Conservation (phyloP, 2,113 vertebrate genomes). For the Ceyx cyanopectus region DNA sequence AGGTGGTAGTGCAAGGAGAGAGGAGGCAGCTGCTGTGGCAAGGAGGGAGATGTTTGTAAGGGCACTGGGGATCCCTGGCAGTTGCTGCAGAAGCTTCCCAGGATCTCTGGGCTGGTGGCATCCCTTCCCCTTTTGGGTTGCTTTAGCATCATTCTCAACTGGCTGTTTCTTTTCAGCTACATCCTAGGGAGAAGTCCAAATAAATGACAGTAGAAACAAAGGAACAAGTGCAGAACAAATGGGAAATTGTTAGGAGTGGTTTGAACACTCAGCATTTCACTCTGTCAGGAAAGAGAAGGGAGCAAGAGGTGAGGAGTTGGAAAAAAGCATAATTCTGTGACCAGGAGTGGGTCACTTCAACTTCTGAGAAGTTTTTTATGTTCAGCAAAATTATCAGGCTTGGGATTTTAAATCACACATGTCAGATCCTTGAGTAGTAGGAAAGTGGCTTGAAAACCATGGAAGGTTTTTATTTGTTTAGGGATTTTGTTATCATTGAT, state of each 20-base stretch:
- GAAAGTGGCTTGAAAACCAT: neutral
- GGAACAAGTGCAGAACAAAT: neutral
- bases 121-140: neutral
- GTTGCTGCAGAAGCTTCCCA: neutral
- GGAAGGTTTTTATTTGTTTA: neutral
- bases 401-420: neutral
- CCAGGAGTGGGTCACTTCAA: neutral
- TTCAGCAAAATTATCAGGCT: neutral
- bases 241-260: neutral
- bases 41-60: neutral
- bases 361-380: neutral
- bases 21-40: neutral
- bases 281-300: fast-evolving
- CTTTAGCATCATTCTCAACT: neutral
- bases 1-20: neutral
- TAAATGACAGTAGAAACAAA: neutral
- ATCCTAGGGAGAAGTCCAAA: neutral
- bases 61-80: neutral
- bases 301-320: neutral
- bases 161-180: neutral
- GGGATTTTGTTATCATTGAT: neutral
- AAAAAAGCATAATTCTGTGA: neutral
- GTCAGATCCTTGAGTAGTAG: neutral
- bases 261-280: fast-evolving
- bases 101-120: neutral